phyloP scores from a whole-genome alignment of 2,888 invertebrate species.

The Griposia aprilina region DNA sequence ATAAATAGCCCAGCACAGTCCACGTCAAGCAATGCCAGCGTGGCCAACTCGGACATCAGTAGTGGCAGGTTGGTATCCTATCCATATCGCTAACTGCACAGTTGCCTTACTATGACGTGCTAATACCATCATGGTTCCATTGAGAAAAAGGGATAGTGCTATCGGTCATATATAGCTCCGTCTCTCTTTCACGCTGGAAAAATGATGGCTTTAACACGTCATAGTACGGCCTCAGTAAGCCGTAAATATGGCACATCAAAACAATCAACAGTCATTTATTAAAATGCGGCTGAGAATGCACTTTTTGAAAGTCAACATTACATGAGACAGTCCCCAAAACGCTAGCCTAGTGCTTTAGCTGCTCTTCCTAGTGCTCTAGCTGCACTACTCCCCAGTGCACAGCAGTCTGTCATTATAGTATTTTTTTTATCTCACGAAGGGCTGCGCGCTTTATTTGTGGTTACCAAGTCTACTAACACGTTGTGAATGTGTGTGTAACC shows the following conservation, averaged over 20 bases:
- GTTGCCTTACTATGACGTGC: no score
- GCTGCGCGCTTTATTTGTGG: not conserved
- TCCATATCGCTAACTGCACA: not conserved
- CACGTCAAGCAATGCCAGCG: constrained; percentile 82
- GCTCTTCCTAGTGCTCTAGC: not conserved
- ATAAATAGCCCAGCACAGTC: constrained; percentile 80
- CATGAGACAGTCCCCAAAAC: not conserved
- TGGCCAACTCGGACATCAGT: constrained; percentile 86
- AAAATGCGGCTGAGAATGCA: no score
- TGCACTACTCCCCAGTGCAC: not conserved
- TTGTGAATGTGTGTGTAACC: no score
- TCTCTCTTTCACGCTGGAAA: no score
- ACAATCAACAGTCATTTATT: not conserved
- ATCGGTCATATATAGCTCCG: no score
- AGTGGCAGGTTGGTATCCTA: constrained; percentile 84
- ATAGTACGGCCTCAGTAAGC: no score
- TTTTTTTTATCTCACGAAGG: not conserved
- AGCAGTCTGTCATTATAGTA: not conserved
- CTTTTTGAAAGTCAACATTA: not conserved
- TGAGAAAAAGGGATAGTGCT: no score
- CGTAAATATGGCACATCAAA: not conserved
- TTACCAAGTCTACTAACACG: not conserved
- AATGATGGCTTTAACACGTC: no score
- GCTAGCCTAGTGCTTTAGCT: not conserved
- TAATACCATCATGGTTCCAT: no score